phyloP scores from a whole-genome alignment of 2,797 vertebrate species.

The Scleropages formosus region DNA sequence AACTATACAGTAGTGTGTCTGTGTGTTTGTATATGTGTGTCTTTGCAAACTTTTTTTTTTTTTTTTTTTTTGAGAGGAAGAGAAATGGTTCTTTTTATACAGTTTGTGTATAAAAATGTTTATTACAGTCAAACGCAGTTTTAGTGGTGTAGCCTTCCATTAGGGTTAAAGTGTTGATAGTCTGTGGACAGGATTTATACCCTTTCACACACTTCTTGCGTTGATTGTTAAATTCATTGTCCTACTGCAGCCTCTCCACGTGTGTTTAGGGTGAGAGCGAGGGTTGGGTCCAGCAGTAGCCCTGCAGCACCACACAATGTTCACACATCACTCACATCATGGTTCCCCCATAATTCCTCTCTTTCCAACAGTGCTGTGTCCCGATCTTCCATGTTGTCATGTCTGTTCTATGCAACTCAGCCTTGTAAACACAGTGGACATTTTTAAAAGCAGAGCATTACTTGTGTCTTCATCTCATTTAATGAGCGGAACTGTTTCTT shows the following conservation, averaged over 20 bases:
- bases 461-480: neutral
- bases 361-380: neutral
- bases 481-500: neutral
- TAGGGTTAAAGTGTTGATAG: neutral
- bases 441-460: neutral
- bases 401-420: neutral
- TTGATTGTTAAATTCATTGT: neutral
- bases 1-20: no score
- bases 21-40: no score
- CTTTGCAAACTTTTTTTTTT: no score
- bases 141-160: neutral
- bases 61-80: no score
- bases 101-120: neutral
- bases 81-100: neutral
- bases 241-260: neutral
- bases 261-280: neutral
- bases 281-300: neutral
- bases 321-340: neutral
- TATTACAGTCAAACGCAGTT: no score
- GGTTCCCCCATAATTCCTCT: no score
- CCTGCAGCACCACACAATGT: neutral
- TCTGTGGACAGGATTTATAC: neutral
- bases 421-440: neutral
- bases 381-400: neutral
- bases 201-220: neutral